Percentiles rank a stretch among this genome's conserved stretches.
These are phyloP conservation scores for Arenaria interpres DNA, from an alignment of 2,113 vertebrate species.

Conservation along the genomic window DNA sequence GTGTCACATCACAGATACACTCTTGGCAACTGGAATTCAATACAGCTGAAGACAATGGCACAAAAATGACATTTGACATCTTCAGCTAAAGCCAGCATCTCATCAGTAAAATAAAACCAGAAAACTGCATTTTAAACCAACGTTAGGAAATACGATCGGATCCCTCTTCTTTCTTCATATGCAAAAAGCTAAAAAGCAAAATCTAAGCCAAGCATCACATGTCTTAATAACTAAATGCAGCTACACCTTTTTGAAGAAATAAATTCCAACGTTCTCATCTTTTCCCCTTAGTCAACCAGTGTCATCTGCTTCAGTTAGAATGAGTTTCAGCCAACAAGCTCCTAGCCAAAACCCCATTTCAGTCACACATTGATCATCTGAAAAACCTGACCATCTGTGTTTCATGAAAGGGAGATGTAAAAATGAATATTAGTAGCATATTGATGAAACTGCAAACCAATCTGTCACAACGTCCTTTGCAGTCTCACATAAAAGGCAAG, in stretches of 20 bases:
- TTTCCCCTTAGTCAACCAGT: background rate
- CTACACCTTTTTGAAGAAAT: background rate
- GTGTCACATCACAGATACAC: background rate
- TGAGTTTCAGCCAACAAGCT: slow-evolving; percentile 20
- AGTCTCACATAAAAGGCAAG: slow-evolving; percentile 41
- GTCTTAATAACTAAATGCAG: background rate
- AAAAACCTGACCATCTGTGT: slow-evolving; percentile 66
- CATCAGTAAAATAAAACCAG: background rate
- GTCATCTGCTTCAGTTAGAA: slow-evolving; percentile 1
- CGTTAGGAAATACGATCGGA: background rate
- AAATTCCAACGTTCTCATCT: background rate
- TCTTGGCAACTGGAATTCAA: background rate
- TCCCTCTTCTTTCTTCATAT: background rate
- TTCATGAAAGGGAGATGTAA: slow-evolving; percentile 46
- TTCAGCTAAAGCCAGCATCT: background rate
- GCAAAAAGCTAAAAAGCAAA: background rate
- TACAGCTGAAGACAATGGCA: background rate
- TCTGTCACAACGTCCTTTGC: slow-evolving; percentile 60
- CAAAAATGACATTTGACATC: background rate
- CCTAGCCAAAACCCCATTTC: slow-evolving; percentile 45
- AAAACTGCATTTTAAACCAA: background rate
- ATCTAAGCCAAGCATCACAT: background rate
- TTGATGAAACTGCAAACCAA: slow-evolving; percentile 54
- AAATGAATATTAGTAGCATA: slow-evolving; percentile 67
- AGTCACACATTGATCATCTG: slow-evolving; percentile 42